Conservation (phyloP, 2,888 invertebrate species). For the Lasioglossum zephyrum region DNA sequence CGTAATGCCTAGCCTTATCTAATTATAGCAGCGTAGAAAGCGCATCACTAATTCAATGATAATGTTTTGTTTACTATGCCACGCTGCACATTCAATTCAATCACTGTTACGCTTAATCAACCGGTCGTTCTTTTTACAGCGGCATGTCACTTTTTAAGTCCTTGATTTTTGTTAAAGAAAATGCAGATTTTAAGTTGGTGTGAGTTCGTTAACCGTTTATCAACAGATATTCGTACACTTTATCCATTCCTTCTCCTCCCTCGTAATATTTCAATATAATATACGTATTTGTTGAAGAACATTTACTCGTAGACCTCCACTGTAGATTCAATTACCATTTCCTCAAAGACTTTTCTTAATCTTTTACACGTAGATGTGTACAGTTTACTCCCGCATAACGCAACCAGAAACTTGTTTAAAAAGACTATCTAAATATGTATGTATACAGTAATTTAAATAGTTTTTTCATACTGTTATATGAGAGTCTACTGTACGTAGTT, state of each 20-base stretch:
- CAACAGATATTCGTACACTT: not conserved
- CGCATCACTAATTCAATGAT: constrained; percentile 66
- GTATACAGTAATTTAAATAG: too few species aligned
- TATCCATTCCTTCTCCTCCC: not conserved
- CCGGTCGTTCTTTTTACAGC: constrained; percentile 33
- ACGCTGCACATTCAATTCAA: constrained; percentile 49
- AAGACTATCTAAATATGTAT: too few species aligned
- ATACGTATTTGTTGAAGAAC: not conserved
- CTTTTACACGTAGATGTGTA: not conserved
- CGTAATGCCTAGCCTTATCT: constrained; percentile 77
- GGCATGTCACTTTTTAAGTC: constrained; percentile 77
- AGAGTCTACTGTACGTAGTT: not conserved
- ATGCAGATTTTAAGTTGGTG: constrained; percentile 78
- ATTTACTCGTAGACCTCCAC: constrained; percentile 4
- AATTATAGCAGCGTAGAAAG: constrained; percentile 73
- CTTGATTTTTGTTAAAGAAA: constrained; percentile 74
- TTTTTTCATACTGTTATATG: too few species aligned
- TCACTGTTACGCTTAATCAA: constrained; percentile 39
- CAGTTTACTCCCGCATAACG: too few species aligned
- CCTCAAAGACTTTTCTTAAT: not conserved
- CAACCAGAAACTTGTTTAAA: too few species aligned
- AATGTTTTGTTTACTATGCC: constrained; percentile 75
- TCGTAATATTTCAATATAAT: not conserved
- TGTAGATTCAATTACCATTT: not conserved
- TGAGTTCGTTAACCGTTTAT: constrained; percentile 65